Evolutionary conservation across 1,140 invertebrate genomes (phyloP), one percentile per base, ranked within the genome.

Genomic region (Megathymus violae): DNA sequence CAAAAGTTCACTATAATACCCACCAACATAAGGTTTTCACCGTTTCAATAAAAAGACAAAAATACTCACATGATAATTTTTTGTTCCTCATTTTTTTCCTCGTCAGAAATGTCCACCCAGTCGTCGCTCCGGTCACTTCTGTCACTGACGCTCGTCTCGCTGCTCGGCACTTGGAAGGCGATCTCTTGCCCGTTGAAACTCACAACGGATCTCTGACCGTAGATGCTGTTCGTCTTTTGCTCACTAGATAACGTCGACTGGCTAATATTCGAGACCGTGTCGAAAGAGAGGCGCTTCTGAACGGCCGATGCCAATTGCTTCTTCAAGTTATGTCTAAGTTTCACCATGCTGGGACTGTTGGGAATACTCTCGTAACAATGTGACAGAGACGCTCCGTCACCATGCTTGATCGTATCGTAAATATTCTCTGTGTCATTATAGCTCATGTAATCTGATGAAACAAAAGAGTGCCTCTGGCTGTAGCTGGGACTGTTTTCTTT

Each of bases 151-250:
- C 91, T 92, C 2, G 88, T 85, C 48, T 91, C 89, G 50, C 91
- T 91, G 52, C 85, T 86, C 31, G 84, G 80, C 14, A 88, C 90
- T 73, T 91, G 91, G 51, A 91, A 90, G 17, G 88, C 87, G 34
- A 87, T 78, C 62, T 89, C 91, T 43, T 92, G 91, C 1, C 89
- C 88, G 36, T 90, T 90, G 78, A 91, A 93, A 61, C 92, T 92
- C 9, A 92, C 85, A 46, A 93, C 85, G 6, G 92, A 90, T 48
- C 92, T 76, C 59, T 92, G 90, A 1, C 93, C 93, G 64, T 94
- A 94, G 0, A 94, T 89, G 67, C 94, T 94, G 66, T 94, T 94
- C 7, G 93, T 94, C 73, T 94, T 93, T 65, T 94, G 93, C 52
- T 94, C 94, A 25, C 93, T 94, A 4, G 93, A 93, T 54, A 94